Evolutionary conservation across 2,113 vertebrate genomes (phyloP), one percentile per base, ranked within the genome.

Genomic region (Electrona antarctica): DNA sequence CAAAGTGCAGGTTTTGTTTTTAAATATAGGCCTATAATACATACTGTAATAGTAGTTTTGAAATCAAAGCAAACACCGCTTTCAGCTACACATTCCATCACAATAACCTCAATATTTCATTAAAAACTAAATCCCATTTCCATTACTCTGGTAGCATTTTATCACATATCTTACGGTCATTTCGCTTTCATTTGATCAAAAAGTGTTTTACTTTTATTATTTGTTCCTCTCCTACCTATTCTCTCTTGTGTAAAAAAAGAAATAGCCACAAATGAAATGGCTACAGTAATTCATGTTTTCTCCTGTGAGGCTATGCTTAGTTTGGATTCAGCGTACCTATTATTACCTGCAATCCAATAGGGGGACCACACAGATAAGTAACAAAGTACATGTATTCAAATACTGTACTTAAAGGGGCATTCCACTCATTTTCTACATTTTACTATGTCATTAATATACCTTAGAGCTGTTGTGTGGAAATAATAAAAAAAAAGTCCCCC

Each of bases 261-360:
- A 58, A 60, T 46, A 45, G 28, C 51, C 46, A 3, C 58, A 33
- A 50, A 64, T 56, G 14, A 65, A 71, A 73, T 48, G 1, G n/a
- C 45, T 13, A 1, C 21, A 21, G 21, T 21, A 10, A 21, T 12
- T 15, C 48, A 54, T 60, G 8, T 50, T 50, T 68, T 76, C 69
- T 50, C 15, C 13, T 29, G 49, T 52, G 64, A 50, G 59, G 64
- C 63, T 1, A 75, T 14, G 47, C 15, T 7, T 6, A 12, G 52
- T 57, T 73, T 60, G 52, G 59, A 70, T 13, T 8, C 48, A 46
- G 51, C 60, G 11, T 21, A 21, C 21, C 21, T 21, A 21, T n/a
- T 67, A n/a, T 46, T 51, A 64, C 54, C 54, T 63, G 28, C 60
- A 6, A 46, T 57, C 56, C 55, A 21, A 11, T 1, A 29, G 55